Conservation (phyloP, 2,888 invertebrate species). For the Mythimna pallens region DNA sequence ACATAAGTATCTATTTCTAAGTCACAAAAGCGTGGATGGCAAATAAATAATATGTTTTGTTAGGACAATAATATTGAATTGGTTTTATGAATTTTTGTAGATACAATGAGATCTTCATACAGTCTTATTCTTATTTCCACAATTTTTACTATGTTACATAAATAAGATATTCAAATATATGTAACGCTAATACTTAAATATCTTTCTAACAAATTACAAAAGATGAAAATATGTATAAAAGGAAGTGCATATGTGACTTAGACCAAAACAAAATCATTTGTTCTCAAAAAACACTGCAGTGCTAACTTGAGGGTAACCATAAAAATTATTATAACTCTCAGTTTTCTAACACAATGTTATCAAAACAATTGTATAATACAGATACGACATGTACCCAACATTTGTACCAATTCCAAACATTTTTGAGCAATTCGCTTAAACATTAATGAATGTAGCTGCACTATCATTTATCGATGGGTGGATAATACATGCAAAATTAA, state of each 20-base stretch:
- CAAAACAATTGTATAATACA: constrained; percentile 58
- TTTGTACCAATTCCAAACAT: constrained; percentile 78
- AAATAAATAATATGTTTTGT: constrained; percentile 53
- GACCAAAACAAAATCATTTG: constrained; percentile 79
- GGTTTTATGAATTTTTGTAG: constrained; percentile 36
- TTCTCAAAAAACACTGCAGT: constrained; percentile 75
- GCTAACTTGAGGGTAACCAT: constrained; percentile 81
- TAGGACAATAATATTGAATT: constrained; percentile 37
- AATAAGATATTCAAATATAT: constrained; percentile 29
- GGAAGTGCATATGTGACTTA: constrained; percentile 80
- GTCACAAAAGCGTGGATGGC: constrained; percentile 80
- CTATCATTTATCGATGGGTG: constrained; percentile 65
- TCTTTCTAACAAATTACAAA: constrained; percentile 20
- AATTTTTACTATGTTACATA: constrained; percentile 38
- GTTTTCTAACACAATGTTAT: constrained; percentile 60
- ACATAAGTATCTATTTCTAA: constrained; percentile 86
- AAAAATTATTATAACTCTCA: constrained; percentile 72
- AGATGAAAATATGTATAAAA: constrained; percentile 25
- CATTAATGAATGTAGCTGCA: constrained; percentile 71
- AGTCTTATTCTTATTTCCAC: constrained; percentile 62
- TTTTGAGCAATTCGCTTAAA: constrained; percentile 81
- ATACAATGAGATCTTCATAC: constrained; percentile 63
- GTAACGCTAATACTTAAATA: constrained; percentile 32
- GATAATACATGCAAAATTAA: constrained; percentile 77
- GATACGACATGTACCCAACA: constrained; percentile 70